Evolutionary conservation across 2,888 invertebrate genomes (phyloP), one percentile per base, ranked within the genome.

Genomic region (Hybos culiciformis): DNA sequence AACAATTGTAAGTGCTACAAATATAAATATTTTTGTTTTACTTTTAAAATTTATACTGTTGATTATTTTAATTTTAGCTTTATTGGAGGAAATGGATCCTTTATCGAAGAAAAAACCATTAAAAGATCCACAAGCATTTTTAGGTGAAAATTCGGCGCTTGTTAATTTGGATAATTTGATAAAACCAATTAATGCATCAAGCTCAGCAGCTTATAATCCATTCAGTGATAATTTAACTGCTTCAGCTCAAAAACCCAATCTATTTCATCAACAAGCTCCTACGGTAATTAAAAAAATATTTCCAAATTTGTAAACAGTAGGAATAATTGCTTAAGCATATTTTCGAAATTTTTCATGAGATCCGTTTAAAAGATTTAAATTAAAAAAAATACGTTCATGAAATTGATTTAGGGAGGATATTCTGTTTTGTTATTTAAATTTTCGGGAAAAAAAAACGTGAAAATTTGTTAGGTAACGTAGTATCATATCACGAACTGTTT

Each of bases 91-190:
- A 39, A 57, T 67, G 57, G 67, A 67, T 57, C 66, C 66, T 31
- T 48, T 67, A 11, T 61, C 63, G 18, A 46, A 55, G 24, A 61
- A 65, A 54, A 61, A 56, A 45, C 56, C 60, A 49, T 58, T 62
- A 43, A 94, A 93, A 70, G 93, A 92, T 41, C 94, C 96, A 3
- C 88, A 91, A 54, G 82, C 86, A 57, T 98, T 98, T 72, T 78
- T 98, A 42, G 97, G 97, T 36, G 93, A 93, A 69, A 96, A 98
- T 71, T 92, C 92, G 11, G 78, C 84, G 54, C 77, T 98, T 55
- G 97, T 98, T 50, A 97, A 98, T 75, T 75, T 98, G 66, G 97
- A 98, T 72, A 91, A 96, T 64, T 77, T 98, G 61, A 87, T 98
- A 55, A 80, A 75, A 54, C 72, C 77, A 47, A 65, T 62, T 41